Evolutionary conservation across 2,797 vertebrate species (phyloP).

Genomic region (Otus scops): DNA sequence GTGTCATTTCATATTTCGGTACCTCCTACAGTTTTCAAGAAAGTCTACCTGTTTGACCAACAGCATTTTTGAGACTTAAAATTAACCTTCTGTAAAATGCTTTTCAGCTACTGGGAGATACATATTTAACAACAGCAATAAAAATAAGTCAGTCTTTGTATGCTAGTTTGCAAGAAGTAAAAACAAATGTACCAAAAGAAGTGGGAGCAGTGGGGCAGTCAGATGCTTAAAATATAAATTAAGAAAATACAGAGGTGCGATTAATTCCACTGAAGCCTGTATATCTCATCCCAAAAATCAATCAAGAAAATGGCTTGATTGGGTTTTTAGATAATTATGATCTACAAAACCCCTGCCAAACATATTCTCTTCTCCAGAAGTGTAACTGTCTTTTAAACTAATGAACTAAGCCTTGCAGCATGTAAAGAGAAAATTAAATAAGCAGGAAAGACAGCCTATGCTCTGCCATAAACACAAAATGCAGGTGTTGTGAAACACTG

Average conservation of each 20-base stretch:
- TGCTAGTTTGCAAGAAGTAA: not conserved
- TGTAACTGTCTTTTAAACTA: not conserved
- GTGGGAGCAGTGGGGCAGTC: not conserved
- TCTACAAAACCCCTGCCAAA: not conserved
- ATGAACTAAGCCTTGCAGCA: not conserved
- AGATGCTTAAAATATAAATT: slow-evolving; percentile 1
- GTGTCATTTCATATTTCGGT: not conserved
- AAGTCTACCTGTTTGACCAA: not conserved
- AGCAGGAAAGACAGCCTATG: not conserved
- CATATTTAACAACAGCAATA: not conserved
- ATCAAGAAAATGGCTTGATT: not conserved
- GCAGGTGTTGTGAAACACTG: not conserved
- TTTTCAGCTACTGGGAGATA: not conserved
- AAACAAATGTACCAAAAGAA: not conserved
- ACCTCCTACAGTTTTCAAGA: not conserved
- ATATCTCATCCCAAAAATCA: not conserved
- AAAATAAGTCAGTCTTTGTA: not conserved
- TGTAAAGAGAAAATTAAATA: slow-evolving; percentile 3
- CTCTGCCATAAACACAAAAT: not conserved
- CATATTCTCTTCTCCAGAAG: not conserved
- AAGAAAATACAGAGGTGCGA: not conserved
- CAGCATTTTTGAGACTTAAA: not conserved
- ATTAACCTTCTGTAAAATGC: not conserved
- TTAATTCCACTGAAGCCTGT: not conserved
- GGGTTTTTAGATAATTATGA: slow-evolving; percentile 22